A percentile compares a stretch with the other conserved stretches of the same genome.
Conservation (phyloP, 2,888 invertebrate species). For the Nebria salina region DNA sequence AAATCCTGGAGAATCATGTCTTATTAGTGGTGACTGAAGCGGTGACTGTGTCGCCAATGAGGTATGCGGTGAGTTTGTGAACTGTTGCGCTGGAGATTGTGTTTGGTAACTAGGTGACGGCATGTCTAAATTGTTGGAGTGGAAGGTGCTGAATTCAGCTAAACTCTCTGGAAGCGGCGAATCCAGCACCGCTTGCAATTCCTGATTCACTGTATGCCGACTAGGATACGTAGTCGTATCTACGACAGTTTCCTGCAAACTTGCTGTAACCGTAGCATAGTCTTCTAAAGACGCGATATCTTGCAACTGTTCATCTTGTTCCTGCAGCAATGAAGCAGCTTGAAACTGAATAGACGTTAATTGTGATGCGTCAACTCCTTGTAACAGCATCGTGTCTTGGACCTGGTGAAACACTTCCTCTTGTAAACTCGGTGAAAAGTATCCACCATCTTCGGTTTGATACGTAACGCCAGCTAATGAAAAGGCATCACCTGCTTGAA, state of each 20-base stretch:
- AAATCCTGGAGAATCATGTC: conserved; percentile 77
- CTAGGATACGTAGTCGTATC: conserved; percentile 64
- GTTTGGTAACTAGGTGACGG: conserved; percentile 63
- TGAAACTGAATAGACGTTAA: conserved; percentile 62
- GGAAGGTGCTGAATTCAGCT: conserved; percentile 85
- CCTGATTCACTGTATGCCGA: conserved; percentile 71
- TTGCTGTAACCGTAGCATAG: conserved; percentile 69
- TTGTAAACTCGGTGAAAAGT: conserved; percentile 73
- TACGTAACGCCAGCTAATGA: conserved; percentile 71
- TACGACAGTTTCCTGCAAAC: conserved; percentile 65
- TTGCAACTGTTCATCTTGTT: conserved; percentile 72
- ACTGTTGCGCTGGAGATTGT: conserved; percentile 61
- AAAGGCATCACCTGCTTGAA: conserved; percentile 71
- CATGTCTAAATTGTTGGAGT: conserved; percentile 63
- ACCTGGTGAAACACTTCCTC: conserved; percentile 82
- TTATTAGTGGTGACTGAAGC: conserved; percentile 70
- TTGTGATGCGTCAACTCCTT: conserved; percentile 73
- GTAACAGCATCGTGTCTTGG: conserved; percentile 74
- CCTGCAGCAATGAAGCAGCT: conserved; percentile 67
- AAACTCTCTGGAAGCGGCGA: conserved; percentile 81
- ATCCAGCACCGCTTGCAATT: conserved; percentile 80
- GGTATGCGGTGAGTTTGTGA: conserved; percentile 59
- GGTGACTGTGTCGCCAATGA: conserved; percentile 69
- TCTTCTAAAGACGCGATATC: conserved; percentile 72
- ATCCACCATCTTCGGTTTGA: conserved; percentile 69